Evolutionary conservation across 1,140 invertebrate genomes (phyloP), one percentile per base, ranked within the genome.

Genomic region (Anoplophora glabripennis): DNA sequence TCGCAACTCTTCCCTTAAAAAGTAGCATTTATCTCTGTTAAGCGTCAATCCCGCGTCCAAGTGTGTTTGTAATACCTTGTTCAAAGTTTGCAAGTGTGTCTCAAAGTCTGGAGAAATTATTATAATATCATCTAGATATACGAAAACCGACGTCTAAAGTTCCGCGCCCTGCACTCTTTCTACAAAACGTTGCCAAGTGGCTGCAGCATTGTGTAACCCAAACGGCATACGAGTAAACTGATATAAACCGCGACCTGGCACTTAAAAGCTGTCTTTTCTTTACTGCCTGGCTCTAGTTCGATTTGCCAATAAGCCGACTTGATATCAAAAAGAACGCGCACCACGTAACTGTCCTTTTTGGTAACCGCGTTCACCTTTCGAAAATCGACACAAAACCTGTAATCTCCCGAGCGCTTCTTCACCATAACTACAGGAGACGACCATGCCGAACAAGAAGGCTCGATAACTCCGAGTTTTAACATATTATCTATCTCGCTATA

Each of bases 221-320:
- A 78, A 80, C 0, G 76, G 74, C 74, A 79, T 76, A 0, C 74
- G 59, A 4, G 52, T 64, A 57, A 78, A 81, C 8, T 75, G 69
- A 52, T 62, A 80, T 2, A 75, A 61, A 1, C 74, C 73, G 51
- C 67, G 72, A 4, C 74, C 69, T 1, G 70, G 71, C 0, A 76
- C 70, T 9, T 62, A 46, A 80, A 80, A 0, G 76, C 78, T 0
- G 79, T 82, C 44, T 61, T 57, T 9, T 53, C 49, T 46, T 48
- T 57, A 28, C 54, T 52, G n/a, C 3, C 1, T 18, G 53, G 48
- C 8, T 42, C 36, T 8, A 66, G 28, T 11, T 56, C 57, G 18
- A 75, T 69, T 58, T 75, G 71, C 67, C 69, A 73, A 55, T 67
- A 75, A 4, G 69, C 67, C 1, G 14, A 9, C 28, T 33, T 47